These are phyloP conservation scores for Malacoraja senta DNA, from an alignment of 2,797 vertebrate species.

Conservation along the genomic window DNA sequence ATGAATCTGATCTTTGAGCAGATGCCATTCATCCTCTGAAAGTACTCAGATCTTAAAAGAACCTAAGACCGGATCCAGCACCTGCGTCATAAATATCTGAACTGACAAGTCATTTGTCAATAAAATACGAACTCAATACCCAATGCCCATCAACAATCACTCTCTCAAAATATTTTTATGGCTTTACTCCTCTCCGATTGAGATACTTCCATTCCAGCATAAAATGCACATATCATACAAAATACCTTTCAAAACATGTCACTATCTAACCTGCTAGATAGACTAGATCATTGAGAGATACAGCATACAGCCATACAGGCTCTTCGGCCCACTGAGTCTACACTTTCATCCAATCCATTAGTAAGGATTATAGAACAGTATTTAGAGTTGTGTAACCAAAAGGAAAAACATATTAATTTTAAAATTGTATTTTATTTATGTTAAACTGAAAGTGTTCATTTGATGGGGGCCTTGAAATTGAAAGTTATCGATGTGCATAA, in stretches of 20 bases:
- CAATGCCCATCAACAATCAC: neutral
- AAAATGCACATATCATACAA: neutral
- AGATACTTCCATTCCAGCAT: neutral
- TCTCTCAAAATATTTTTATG: neutral
- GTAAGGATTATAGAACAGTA: too few species aligned
- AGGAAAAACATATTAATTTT: too few species aligned
- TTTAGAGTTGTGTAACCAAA: too few species aligned
- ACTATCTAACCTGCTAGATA: neutral
- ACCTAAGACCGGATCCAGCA: neutral
- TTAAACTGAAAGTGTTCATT: neutral
- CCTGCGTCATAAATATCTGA: neutral
- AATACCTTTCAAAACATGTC: neutral
- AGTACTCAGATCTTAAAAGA: constrained; percentile 9
- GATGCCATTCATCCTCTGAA: neutral
- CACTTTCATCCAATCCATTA: neutral
- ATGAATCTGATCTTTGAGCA: neutral
- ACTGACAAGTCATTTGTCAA: constrained; percentile 17
- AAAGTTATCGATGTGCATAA: too few species aligned
- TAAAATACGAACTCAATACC: neutral
- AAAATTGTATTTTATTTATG: too few species aligned
- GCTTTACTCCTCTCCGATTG: neutral
- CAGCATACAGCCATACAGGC: too few species aligned
- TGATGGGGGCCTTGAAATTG: neutral
- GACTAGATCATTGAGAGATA: neutral
- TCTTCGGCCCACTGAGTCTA: neutral